Percentiles rank a stretch among this genome's conserved stretches.
Evolutionary conservation across 2,797 vertebrate species (phyloP).

Genomic region (Crocidura indochinensis): DNA sequence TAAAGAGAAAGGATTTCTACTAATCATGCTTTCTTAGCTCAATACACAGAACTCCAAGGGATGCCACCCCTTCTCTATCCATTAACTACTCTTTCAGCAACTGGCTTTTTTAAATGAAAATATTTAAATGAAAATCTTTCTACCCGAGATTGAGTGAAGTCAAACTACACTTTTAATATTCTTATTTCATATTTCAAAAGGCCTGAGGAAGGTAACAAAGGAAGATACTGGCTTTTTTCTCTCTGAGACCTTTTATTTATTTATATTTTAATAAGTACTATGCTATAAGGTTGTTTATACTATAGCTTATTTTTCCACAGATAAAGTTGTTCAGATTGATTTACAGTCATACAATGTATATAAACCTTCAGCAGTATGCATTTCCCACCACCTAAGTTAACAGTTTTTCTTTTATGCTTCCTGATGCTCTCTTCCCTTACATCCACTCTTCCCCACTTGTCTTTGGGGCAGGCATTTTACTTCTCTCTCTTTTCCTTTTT

Average conservation of each 20-base stretch:
- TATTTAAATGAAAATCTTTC: neutral
- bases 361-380: too few relatives aligned
- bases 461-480: too few relatives aligned
- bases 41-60: neutral
- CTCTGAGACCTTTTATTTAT: neutral
- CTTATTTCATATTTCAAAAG: neutral
- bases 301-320: too few relatives aligned
- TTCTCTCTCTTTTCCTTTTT: too few relatives aligned
- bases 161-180: neutral
- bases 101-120: constrained; percentile 14
- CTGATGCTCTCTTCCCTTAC: too few relatives aligned
- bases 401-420: too few relatives aligned
- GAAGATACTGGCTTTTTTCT: constrained; percentile 12
- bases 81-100: neutral
- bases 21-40: neutral
- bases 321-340: too few relatives aligned
- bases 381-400: too few relatives aligned
- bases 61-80: neutral
- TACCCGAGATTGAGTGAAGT: constrained; percentile 9
- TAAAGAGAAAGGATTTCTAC: neutral
- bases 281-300: too few relatives aligned
- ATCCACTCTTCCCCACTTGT: too few relatives aligned
- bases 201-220: neutral
- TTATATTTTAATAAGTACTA: too few relatives aligned
- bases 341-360: too few relatives aligned